phyloP scores from a whole-genome alignment of 2,888 invertebrate genomes.

The Nezara viridula region DNA sequence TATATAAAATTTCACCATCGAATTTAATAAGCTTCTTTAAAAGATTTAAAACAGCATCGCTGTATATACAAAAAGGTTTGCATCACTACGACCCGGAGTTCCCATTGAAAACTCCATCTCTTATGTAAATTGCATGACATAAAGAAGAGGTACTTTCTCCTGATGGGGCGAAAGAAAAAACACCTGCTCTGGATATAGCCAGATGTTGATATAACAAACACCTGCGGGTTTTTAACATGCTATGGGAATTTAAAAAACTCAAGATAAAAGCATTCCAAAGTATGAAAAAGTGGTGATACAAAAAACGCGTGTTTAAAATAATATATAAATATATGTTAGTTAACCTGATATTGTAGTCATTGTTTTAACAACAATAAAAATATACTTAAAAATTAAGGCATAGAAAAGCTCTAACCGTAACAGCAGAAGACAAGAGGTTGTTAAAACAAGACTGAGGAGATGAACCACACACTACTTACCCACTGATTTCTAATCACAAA shows the following conservation, averaged over 20 bases:
- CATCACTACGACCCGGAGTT: neutral
- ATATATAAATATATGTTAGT: neutral
- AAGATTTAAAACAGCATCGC: neutral
- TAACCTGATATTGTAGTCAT: neutral
- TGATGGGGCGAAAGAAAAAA: neutral
- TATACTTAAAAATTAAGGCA: too few species aligned
- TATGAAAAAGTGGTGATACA: too few species aligned
- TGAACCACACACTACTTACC: too few species aligned
- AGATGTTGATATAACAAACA: neutral
- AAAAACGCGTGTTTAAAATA: neutral
- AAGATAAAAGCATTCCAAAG: neutral
- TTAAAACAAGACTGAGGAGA: too few species aligned
- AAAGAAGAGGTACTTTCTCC: constrained; percentile 1
- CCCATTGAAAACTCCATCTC: constrained; percentile 23
- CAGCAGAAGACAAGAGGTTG: too few species aligned
- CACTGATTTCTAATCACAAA: too few species aligned
- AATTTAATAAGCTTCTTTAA: neutral
- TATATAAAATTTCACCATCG: neutral
- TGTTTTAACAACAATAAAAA: too few species aligned
- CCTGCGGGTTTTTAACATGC: neutral
- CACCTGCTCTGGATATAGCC: neutral
- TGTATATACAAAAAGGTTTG: neutral
- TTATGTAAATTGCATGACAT: constrained; percentile 7
- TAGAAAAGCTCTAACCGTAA: too few species aligned
- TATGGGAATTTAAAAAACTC: neutral